Percentiles rank a stretch among this genome's conserved stretches.
Evolutionary conservation across 1,140 invertebrate genomes (phyloP).

Genomic region (Archivesica marissinica): DNA sequence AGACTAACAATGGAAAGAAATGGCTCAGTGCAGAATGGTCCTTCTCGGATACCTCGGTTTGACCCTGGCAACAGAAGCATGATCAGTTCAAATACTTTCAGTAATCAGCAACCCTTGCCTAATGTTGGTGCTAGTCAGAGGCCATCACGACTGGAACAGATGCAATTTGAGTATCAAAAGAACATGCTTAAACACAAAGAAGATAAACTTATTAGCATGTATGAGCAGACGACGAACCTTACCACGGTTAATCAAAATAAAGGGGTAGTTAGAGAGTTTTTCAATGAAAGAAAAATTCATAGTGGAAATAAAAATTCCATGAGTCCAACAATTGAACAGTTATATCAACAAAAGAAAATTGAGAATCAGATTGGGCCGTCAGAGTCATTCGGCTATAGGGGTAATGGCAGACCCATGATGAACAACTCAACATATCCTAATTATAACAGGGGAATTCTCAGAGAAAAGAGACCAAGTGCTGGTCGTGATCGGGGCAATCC

Average conservation of each 20-base stretch:
- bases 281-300: slow-evolving; percentile 69
- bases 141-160: slow-evolving; percentile 77
- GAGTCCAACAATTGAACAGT: slow-evolving; percentile 71
- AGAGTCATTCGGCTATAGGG: neutral
- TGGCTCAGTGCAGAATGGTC: slow-evolving; percentile 1
- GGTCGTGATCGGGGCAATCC: slow-evolving; percentile 74
- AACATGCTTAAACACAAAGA: slow-evolving; percentile 83
- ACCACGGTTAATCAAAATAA: slow-evolving; percentile 71
- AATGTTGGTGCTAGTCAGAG: slow-evolving; percentile 33
- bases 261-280: slow-evolving; percentile 73
- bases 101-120: slow-evolving; percentile 25
- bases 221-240: slow-evolving; percentile 80
- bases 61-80: slow-evolving; percentile 66
- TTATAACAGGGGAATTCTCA: neutral
- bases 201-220: slow-evolving; percentile 79
- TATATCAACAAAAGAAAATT: slow-evolving; percentile 67
- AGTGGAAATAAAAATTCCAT: slow-evolving; percentile 38
- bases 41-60: slow-evolving; percentile 57
- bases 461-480: slow-evolving; percentile 62
- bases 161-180: slow-evolving; percentile 81
- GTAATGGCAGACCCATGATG: neutral
- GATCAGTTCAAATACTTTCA: slow-evolving; percentile 39
- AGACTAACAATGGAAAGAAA: slow-evolving; percentile 23
- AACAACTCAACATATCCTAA: neutral
- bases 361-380: slow-evolving; percentile 9